Evolutionary conservation across 2,797 vertebrate genomes (phyloP), one percentile per base, ranked within the genome.

Genomic region (Naso thynnoides): DNA sequence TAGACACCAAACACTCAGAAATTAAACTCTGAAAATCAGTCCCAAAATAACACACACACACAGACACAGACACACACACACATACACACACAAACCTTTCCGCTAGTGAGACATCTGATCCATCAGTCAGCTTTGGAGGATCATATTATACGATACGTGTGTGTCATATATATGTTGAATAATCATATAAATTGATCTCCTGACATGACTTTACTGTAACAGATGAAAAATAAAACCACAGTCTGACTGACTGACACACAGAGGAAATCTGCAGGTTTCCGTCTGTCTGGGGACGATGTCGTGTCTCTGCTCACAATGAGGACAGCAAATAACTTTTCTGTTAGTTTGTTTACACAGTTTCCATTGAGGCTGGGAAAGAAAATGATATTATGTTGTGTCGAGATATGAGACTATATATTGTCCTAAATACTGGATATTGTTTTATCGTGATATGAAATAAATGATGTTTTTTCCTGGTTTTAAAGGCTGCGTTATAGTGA

Each of bases 1-100:
- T 83, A 85, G 75, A 71, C 66, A 63, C 21, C 24, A 55, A 42
- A 74, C 50, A 49, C 44, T 55, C 70, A 48, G 48, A 73, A 69
- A 54, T 10, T 47, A 45, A 23, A 23, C 6, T 52, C 26, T 19
- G 23, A 77, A 69, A 54, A 78, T 29, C 11, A 8, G 5, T 81
- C 78, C 58, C 26, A 78, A 79, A 78, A 81, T 58, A 76, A 68
- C 45, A 68, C 72, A 54, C 60, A 50, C 45, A 73, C 24, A 62
- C 56, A 52, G 48, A 61, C 36, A 55, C 31, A 70, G 50, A 48
- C 63, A 56, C 42, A 57, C 48, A 38, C 44, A 42, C 36, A 47
- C 6, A 47, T 27, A 47, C 58, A 47, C 58, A 61, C n/a, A 52
- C 50, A 38, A 8, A 23, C 16, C 49, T 72, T 63, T 67, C 65